phyloP scores from a whole-genome alignment of 2,888 invertebrate genomes.

The Escarpia spicata region DNA sequence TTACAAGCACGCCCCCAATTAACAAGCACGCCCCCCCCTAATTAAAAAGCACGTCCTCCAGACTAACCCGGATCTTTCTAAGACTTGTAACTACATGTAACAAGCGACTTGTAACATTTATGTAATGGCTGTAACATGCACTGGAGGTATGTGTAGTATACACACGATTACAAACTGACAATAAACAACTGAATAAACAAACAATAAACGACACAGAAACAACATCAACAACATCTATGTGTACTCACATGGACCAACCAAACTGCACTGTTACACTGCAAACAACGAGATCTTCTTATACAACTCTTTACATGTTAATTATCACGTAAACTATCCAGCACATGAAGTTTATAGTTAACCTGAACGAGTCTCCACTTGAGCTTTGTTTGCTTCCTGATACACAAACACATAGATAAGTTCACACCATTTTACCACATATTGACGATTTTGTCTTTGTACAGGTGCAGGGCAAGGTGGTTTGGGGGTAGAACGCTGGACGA shows the following conservation, averaged over 20 bases:
- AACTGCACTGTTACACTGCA: conserved; percentile 14
- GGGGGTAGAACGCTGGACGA: too few relatives aligned
- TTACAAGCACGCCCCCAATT: too few relatives aligned
- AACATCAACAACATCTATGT: background rate
- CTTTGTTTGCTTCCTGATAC: too few relatives aligned
- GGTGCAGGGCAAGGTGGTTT: too few relatives aligned
- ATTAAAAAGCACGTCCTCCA: background rate
- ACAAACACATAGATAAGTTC: too few relatives aligned
- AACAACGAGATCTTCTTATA: background rate
- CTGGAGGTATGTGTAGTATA: background rate
- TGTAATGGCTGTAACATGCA: background rate
- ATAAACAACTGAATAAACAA: background rate
- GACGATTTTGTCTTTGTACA: too few relatives aligned
- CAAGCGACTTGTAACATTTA: background rate
- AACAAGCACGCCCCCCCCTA: too few relatives aligned
- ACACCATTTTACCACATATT: too few relatives aligned
- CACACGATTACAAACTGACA: background rate
- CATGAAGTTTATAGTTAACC: background rate
- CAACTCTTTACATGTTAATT: background rate
- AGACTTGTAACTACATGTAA: background rate
- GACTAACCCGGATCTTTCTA: background rate
- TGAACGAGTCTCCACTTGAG: background rate
- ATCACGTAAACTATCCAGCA: background rate
- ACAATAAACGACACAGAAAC: conserved; percentile 8
- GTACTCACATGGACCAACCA: conserved; percentile 26